Percentiles rank a stretch among this genome's conserved stretches.
Evolutionary conservation across 2,797 vertebrate species (phyloP).

Genomic region (Epinephelus coioides): DNA sequence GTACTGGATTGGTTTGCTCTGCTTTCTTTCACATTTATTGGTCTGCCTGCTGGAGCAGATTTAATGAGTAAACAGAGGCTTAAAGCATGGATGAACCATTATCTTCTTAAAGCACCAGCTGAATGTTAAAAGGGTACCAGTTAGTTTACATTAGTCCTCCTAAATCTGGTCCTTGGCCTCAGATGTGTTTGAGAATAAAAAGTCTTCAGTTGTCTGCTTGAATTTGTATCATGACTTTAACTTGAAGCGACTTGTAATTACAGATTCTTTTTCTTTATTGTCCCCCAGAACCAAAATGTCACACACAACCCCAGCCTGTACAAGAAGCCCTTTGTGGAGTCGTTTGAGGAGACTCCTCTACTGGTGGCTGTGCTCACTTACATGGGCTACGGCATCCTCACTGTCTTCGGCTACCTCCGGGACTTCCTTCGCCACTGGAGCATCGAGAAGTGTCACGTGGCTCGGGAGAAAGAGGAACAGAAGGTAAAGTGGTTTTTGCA

Average conservation of each 20-base stretch:
- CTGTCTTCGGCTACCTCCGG: slow-evolving; percentile 96
- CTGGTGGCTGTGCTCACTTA: slow-evolving; percentile 97
- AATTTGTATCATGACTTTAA: background rate
- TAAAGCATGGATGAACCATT: slow-evolving; percentile 7
- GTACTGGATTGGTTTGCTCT: slow-evolving; percentile 3
- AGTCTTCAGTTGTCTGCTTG: background rate
- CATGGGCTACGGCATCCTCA: slow-evolving; percentile 97
- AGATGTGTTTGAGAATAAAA: background rate
- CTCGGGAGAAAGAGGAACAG: slow-evolving; percentile 94
- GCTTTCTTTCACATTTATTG: slow-evolving; percentile 36
- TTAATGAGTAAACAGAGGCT: slow-evolving; percentile 42
- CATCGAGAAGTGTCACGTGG: slow-evolving; percentile 95
- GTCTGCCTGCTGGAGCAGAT: background rate
- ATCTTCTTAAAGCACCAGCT: slow-evolving; percentile 11
- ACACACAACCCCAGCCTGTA: slow-evolving; percentile 90
- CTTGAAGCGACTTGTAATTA: background rate
- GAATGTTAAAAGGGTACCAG: background rate
- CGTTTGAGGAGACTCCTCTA: slow-evolving; percentile 96
- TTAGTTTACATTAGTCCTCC: background rate
- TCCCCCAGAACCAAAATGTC: slow-evolving; percentile 82
- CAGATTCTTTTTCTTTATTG: background rate
- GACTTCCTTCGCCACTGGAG: slow-evolving; percentile 97
- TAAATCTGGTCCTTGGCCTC: background rate
- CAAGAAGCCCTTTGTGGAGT: slow-evolving; percentile 92
- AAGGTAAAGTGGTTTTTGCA: slow-evolving; percentile 83